Percentiles rank a stretch among this genome's conserved stretches.
Conservation (phyloP, 2,113 vertebrate species). For the Callipepla californica region DNA sequence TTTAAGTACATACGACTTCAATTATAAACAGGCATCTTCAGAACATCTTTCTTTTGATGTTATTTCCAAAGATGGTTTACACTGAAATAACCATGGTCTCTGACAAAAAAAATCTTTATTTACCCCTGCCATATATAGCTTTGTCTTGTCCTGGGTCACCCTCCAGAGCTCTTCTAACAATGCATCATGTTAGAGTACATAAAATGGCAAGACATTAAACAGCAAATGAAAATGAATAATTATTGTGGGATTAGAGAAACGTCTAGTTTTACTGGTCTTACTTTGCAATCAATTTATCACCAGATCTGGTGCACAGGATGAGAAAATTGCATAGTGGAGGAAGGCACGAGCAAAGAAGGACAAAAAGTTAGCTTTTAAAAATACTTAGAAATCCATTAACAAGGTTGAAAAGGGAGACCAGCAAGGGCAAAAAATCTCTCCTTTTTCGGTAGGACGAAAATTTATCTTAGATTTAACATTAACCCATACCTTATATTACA, state of each 20-base stretch:
- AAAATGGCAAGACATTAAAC: neutral
- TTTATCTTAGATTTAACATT: constrained; percentile 33
- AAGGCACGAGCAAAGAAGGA: neutral
- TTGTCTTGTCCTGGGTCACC: neutral
- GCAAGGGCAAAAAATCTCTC: neutral
- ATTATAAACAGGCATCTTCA: neutral
- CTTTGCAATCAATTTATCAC: neutral
- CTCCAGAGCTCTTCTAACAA: neutral
- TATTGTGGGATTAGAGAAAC: neutral
- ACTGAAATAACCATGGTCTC: neutral
- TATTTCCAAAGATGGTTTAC: neutral
- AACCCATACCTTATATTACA: constrained; percentile 36
- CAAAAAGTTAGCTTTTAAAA: neutral
- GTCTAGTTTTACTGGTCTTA: neutral
- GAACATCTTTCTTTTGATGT: neutral
- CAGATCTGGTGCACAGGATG: neutral
- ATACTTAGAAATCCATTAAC: neutral
- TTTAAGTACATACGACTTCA: neutral
- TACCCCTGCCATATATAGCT: neutral
- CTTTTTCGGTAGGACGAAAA: neutral
- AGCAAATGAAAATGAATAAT: neutral
- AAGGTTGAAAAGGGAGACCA: neutral
- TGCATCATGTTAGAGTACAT: neutral
- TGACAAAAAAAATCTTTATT: neutral
- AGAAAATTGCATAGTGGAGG: neutral